A percentile compares a stretch with the other conserved stretches of the same genome.
Conservation (phyloP, 2,888 invertebrate genomes). For the Venusia cambrica region DNA sequence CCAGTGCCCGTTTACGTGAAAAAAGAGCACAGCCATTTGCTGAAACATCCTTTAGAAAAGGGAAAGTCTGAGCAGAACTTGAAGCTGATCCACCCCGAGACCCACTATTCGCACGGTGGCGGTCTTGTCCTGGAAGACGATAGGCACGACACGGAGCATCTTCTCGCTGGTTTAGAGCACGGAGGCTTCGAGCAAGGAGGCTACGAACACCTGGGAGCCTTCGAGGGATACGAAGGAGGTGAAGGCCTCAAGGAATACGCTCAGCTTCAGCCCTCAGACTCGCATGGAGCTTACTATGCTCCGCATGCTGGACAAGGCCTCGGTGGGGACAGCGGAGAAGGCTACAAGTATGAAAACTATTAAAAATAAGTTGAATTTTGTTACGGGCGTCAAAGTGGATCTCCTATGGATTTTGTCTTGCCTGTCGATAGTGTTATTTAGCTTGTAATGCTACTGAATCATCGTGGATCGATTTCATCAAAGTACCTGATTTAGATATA, state of each 20-base stretch:
- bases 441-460: slow-evolving; percentile 40
- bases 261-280: slow-evolving; percentile 53
- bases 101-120: slow-evolving; percentile 79
- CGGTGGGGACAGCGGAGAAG: slow-evolving; percentile 57
- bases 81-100: slow-evolving; percentile 83
- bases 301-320: slow-evolving; percentile 54
- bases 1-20: slow-evolving; percentile 86
- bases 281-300: slow-evolving; percentile 54
- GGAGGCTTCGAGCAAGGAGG: slow-evolving; percentile 48
- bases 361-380: slow-evolving; percentile 44
- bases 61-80: slow-evolving; percentile 82
- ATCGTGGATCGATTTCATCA: slow-evolving; percentile 36
- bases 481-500: slow-evolving; percentile 72
- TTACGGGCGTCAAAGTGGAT: slow-evolving; percentile 44
- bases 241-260: slow-evolving; percentile 65
- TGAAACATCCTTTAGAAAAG: slow-evolving; percentile 84
- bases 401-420: slow-evolving; percentile 53
- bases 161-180: slow-evolving; percentile 47
- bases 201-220: slow-evolving; percentile 40
- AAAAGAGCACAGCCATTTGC: slow-evolving; percentile 83
- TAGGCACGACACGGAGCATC: slow-evolving; percentile 65
- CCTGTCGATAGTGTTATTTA: slow-evolving; percentile 46
- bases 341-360: slow-evolving; percentile 66
- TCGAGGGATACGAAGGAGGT: slow-evolving; percentile 55
- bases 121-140: slow-evolving; percentile 83